Evolutionary conservation across 2,113 vertebrate genomes (phyloP).

Genomic region (Callithrix jacchus): DNA sequence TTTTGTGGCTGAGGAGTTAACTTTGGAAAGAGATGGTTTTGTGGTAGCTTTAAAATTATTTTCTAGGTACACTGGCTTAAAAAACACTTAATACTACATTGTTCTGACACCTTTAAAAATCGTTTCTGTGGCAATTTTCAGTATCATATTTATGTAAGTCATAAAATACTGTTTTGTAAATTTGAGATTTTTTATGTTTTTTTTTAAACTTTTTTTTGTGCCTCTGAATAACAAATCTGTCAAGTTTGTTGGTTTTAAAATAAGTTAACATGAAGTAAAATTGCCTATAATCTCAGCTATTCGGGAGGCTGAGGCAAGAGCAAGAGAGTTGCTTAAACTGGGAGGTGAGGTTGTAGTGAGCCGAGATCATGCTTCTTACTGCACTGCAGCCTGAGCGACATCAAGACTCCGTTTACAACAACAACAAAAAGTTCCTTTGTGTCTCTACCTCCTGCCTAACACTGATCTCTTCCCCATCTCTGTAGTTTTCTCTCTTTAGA

Average conservation of each 20-base stretch:
- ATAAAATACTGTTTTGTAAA: not conserved
- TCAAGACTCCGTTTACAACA: too few relatives aligned
- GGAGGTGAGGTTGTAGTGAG: too few relatives aligned
- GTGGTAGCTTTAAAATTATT: not conserved
- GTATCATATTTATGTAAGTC: not conserved
- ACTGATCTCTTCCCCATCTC: not conserved
- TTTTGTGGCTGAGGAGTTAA: not conserved
- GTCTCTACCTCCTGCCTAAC: not conserved
- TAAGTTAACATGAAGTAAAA: not conserved
- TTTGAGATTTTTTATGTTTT: not conserved
- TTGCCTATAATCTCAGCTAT: not conserved
- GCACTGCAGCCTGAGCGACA: too few relatives aligned
- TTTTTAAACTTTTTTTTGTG: too few relatives aligned
- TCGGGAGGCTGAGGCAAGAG: too few relatives aligned
- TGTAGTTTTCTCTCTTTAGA: not conserved
- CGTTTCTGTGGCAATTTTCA: not conserved
- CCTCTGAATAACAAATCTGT: too few relatives aligned
- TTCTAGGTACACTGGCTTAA: constrained; percentile 34
- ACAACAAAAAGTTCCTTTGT: not conserved
- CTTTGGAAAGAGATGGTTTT: not conserved
- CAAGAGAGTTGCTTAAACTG: too few relatives aligned
- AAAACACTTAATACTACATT: not conserved
- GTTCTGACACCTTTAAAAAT: constrained; percentile 1
- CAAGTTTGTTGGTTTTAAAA: not conserved
- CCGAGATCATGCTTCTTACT: too few relatives aligned